A percentile compares a stretch with the other conserved stretches of the same genome.
These are phyloP conservation scores for Paedocypris micromegethes DNA, from an alignment of 2,797 vertebrate genomes.

Conservation along the genomic window DNA sequence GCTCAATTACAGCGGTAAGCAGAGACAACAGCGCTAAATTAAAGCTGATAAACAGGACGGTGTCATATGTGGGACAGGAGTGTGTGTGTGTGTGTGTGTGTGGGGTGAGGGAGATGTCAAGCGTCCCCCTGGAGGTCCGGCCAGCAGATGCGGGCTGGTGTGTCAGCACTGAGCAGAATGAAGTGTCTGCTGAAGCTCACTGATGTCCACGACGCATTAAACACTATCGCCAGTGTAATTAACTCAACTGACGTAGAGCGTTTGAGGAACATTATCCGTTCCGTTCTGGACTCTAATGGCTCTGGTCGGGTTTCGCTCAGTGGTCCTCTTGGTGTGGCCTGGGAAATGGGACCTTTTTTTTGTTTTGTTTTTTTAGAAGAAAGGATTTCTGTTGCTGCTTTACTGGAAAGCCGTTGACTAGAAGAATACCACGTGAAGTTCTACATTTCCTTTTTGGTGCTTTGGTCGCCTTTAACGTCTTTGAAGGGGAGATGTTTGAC, in stretches of 20 bases:
- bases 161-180: conserved; percentile 6
- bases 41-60: conserved; percentile 30
- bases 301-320: conserved; percentile 8
- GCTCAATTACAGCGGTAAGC: conserved; percentile 41
- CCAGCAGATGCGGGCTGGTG: conserved; percentile 22
- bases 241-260: conserved; percentile 12
- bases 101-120: conserved; percentile 18
- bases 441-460: no score
- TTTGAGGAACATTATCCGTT: conserved; percentile 22
- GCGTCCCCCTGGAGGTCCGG: conserved; percentile 19
- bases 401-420: no score
- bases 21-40: conserved; percentile 37
- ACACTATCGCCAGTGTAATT: conserved; percentile 6
- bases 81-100: conserved; percentile 9
- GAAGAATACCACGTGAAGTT: no score
- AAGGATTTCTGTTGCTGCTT: no score
- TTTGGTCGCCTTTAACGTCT: no score
- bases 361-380: background rate
- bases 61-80: conserved; percentile 29
- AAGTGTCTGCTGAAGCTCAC: conserved; percentile 17
- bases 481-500: no score
- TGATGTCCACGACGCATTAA: conserved; percentile 13
- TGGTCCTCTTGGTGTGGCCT: conserved; percentile 17
- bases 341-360: conserved; percentile 7
- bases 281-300: conserved; percentile 15